phyloP scores from a whole-genome alignment of 2,113 vertebrate species.

The Trogon surrucura region DNA sequence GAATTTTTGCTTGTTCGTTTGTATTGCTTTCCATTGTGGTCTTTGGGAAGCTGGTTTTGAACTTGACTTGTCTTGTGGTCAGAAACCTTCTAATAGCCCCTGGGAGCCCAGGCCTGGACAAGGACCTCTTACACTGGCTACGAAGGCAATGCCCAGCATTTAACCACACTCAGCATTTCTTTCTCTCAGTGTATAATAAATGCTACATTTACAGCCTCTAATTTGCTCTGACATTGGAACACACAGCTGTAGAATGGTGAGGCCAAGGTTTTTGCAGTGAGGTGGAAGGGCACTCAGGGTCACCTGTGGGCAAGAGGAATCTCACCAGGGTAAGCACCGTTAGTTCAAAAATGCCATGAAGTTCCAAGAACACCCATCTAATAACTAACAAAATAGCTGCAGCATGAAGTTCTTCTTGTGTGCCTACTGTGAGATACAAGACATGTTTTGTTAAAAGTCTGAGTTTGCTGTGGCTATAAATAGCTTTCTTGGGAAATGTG shows the following conservation, averaged over 20 bases:
- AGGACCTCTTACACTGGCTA: neutral
- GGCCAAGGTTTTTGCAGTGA: neutral
- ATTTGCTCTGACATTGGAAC: neutral
- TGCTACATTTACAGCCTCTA: neutral
- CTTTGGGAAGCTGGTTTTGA: slow-evolving; percentile 13
- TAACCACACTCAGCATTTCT: neutral
- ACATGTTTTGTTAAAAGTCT: neutral
- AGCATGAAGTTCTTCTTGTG: neutral
- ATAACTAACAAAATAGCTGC: neutral
- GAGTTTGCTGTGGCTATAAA: neutral
- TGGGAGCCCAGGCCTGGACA: neutral
- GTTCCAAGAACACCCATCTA: neutral
- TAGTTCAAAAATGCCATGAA: neutral
- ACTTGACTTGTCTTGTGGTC: neutral
- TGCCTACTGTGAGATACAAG: neutral
- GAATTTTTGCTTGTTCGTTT: neutral
- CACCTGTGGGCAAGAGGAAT: neutral
- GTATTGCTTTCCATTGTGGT: slow-evolving; percentile 11
- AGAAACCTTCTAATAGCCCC: slow-evolving; percentile 22
- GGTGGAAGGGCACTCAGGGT: neutral
- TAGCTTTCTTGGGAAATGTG: neutral
- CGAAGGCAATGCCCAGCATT: neutral
- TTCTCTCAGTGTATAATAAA: neutral
- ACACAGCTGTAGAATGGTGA: neutral
- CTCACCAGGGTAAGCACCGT: neutral